phyloP scores from a whole-genome alignment of 1,140 invertebrate genomes.

The Ceratitis capitata region DNA sequence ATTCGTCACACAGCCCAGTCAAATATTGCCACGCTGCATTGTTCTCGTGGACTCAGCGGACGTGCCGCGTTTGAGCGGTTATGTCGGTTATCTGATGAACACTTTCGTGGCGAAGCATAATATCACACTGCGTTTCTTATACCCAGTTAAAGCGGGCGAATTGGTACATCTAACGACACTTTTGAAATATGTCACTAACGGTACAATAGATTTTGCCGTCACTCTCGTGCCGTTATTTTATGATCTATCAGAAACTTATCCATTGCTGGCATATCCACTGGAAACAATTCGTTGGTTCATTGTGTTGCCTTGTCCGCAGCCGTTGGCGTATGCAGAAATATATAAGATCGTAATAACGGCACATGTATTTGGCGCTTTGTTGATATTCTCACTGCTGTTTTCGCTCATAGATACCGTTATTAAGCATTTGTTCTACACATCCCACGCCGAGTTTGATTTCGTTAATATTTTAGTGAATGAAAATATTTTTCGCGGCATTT shows the following conservation, averaged over 20 bases:
- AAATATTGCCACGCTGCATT: neutral
- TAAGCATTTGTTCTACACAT: no score
- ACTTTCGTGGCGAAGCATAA: neutral
- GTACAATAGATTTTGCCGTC: neutral
- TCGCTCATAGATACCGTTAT: neutral
- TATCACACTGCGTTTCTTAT: neutral
- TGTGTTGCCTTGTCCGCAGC: neutral
- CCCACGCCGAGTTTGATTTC: neutral
- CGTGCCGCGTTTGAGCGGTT: neutral
- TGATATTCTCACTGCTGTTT: neutral
- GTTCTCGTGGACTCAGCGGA: neutral
- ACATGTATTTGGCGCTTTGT: neutral
- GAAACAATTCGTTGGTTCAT: neutral
- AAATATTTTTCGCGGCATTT: conserved; percentile 50
- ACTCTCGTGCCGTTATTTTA: no score
- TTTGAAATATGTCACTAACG: neutral
- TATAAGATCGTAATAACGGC: neutral
- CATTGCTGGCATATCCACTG: neutral
- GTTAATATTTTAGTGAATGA: conserved; percentile 50
- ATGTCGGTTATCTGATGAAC: neutral
- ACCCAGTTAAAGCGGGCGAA: neutral
- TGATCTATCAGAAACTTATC: no score
- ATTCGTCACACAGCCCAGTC: neutral
- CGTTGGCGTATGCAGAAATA: neutral
- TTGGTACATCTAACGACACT: neutral